Conservation (phyloP, 2,888 invertebrate genomes). For the Leptopilina myrica region DNA sequence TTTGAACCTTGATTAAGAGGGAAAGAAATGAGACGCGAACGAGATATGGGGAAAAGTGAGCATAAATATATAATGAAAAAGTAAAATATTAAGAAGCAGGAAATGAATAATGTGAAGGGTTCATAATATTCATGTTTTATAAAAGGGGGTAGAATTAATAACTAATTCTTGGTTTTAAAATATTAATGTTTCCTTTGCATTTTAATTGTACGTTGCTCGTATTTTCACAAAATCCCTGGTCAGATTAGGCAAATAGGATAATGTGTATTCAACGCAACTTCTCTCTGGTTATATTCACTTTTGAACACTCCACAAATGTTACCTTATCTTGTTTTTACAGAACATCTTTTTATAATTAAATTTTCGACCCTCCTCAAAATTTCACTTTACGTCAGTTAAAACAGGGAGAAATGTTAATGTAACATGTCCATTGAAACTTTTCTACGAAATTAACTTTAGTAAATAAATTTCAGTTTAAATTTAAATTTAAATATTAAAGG, state of each 20-base stretch:
- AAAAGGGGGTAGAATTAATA: not conserved
- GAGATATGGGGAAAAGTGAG: not conserved
- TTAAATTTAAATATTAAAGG: too few species aligned
- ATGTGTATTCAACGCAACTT: conserved; percentile 16
- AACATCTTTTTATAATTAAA: conserved; percentile 1
- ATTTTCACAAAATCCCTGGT: not conserved
- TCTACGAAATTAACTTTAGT: too few species aligned
- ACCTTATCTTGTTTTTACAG: not conserved
- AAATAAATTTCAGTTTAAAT: too few species aligned
- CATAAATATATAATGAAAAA: not conserved
- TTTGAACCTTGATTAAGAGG: too few species aligned
- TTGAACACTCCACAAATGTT: not conserved
- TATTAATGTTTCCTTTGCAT: not conserved
- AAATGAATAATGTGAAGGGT: not conserved
- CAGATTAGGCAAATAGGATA: conserved; percentile 14
- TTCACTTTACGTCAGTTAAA: not conserved
- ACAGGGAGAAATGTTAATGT: too few species aligned
- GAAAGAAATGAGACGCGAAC: not conserved
- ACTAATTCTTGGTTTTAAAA: not conserved
- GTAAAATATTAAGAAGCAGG: not conserved
- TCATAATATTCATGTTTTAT: not conserved
- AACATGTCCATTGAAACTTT: too few species aligned
- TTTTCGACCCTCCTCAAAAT: not conserved
- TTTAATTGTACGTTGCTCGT: not conserved
- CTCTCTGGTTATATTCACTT: not conserved